Conservation (phyloP, 1,140 invertebrate genomes). For the Monochamus saltuarius region DNA sequence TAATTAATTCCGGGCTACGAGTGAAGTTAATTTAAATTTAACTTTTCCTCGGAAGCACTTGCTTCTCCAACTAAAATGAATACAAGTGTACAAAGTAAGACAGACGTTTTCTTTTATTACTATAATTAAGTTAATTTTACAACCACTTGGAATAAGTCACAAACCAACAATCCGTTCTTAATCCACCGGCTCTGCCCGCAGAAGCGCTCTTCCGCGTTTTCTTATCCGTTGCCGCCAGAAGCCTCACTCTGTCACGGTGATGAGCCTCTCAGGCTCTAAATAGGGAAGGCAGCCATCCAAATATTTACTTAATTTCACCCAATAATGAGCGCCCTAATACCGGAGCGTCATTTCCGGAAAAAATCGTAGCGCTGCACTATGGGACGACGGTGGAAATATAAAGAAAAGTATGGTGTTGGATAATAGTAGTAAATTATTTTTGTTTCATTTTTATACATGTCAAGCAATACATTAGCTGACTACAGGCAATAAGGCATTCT, state of each 20-base stretch:
- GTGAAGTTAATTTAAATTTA: constrained; percentile 23
- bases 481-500: too few relatives aligned
- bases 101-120: constrained; percentile 39
- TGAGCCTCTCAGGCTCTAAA: not conserved
- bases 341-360: too few relatives aligned
- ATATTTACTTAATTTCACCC: constrained; percentile 25
- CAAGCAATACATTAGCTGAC: too few relatives aligned
- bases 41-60: constrained; percentile 14
- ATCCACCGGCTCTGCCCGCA: constrained; percentile 25
- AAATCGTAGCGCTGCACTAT: too few relatives aligned
- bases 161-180: constrained; percentile 38
- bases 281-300: constrained; percentile 16
- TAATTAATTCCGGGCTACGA: constrained; percentile 19
- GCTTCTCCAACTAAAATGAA: constrained; percentile 26
- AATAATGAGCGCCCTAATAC: not conserved
- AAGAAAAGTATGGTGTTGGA: too few relatives aligned
- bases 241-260: constrained; percentile 16
- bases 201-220: constrained; percentile 21
- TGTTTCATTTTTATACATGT: too few relatives aligned
- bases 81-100: constrained; percentile 20
- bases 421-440: too few relatives aligned
- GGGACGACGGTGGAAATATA: too few relatives aligned
- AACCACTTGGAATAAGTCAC: constrained; percentile 35
- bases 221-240: constrained; percentile 27
- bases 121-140: constrained; percentile 41